A percentile compares a stretch with the other conserved stretches of the same genome.
These are phyloP conservation scores for Nowickia ferox DNA, from an alignment of 2,888 invertebrate genomes.

Conservation along the genomic window DNA sequence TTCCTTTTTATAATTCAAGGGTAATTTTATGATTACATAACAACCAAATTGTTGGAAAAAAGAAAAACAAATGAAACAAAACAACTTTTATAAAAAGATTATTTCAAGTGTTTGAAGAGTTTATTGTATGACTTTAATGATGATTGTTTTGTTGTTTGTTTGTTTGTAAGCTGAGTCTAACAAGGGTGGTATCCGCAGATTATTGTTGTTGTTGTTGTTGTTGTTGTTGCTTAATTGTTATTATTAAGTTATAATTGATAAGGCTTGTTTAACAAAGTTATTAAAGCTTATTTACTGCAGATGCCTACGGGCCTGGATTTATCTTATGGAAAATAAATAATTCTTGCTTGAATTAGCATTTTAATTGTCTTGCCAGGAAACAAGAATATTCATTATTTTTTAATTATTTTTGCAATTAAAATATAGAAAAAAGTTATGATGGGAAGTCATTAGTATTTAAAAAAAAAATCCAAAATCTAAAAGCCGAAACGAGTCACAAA, in stretches of 20 bases:
- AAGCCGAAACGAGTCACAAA: no score
- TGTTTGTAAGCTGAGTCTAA: slow-evolving; percentile 1
- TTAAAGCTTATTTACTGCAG: slow-evolving; percentile 20
- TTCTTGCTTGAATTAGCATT: slow-evolving; percentile 16
- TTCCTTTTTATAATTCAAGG: slow-evolving; percentile 64
- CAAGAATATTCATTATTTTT: not conserved
- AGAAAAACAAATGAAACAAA: not conserved
- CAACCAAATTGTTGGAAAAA: slow-evolving; percentile 26
- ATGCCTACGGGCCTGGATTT: slow-evolving; percentile 14
- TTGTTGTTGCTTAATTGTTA: slow-evolving; percentile 45
- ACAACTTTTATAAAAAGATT: slow-evolving; percentile 49
- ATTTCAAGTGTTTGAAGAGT: slow-evolving; percentile 51
- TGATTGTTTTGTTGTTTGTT: slow-evolving; percentile 43
- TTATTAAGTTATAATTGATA: slow-evolving; percentile 67
- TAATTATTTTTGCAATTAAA: not conserved
- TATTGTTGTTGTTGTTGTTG: slow-evolving; percentile 1
- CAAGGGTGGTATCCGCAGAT: slow-evolving; percentile 2
- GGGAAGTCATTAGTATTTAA: no score
- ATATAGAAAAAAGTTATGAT: no score
- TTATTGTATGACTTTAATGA: slow-evolving; percentile 41
- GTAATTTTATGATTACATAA: slow-evolving; percentile 68
- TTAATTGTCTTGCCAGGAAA: not conserved
- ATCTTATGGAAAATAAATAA: not conserved
- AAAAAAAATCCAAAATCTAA: no score
- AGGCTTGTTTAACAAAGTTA: slow-evolving; percentile 61